Base-by-base conservation (phyloP, 2,113 vertebrate genomes). In the Cololabis saira region DNA sequence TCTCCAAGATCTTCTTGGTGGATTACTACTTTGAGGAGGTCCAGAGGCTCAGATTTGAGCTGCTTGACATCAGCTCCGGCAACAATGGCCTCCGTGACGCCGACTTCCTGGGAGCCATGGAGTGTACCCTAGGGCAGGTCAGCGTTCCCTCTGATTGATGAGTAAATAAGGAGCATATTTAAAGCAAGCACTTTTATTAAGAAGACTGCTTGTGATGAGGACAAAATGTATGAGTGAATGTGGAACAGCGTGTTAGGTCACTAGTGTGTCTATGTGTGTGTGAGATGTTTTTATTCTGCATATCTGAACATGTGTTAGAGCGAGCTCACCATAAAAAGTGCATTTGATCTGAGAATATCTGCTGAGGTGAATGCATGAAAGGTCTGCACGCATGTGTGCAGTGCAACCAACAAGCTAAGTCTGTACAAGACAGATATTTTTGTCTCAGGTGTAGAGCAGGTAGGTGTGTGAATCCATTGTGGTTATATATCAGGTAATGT, bases 11-110 rank as follows among this genome's bases (percentile, higher is more conserved):
- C 74, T 97, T 98, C 62, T 95, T 96, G 0, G 97, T 99, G 85
- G 97, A 99, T 74, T 99, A 96, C 83, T 99, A 99, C 74, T 99
- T 99, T 48, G 97, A 99, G 82, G 97, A 99, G 79, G 96, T 99
- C n/a, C 98, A 99, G 83, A 92, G 96, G 44, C 83, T 99, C 51
- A 88, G 97, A 1, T 98, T 97, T 78, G 97, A 99, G 65, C 96
- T 98, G 44, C 96, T 97, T 4, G 97, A 99, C 82, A 99, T 99
- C 51, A 98, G 96, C 92, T 96, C 95, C 76, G 96, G 94, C 61
- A 97, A 98, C 90, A 98, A 99, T 2, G 97, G 97, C 51, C 92
- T 99, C 58, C 97, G 97, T 61, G 97, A 99, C 60, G 95, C 96
- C 0, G 98, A 98, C 87, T 98, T 99, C 74, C 94, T 99, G 1